Evolutionary conservation across 2,888 invertebrate species (phyloP).

Genomic region (Hermodice carunculata): DNA sequence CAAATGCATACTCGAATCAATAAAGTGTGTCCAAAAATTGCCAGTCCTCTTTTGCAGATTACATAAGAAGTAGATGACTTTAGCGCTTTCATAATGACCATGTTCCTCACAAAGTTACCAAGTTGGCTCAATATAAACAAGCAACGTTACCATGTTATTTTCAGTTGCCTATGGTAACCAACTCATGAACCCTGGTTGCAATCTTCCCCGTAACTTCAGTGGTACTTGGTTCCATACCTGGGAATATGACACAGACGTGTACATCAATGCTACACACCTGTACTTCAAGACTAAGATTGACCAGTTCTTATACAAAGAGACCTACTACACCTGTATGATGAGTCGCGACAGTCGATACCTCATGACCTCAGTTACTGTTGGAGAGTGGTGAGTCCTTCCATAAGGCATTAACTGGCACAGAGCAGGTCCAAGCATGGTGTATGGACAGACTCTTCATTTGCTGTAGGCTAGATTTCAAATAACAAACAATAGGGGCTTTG

Average conservation of each 20-base stretch:
- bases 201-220: constrained; percentile 92
- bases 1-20: too few relatives aligned
- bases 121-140: too few relatives aligned
- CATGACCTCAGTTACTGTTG: constrained; percentile 96
- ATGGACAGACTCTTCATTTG: too few relatives aligned
- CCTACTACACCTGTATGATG: constrained; percentile 95
- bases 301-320: constrained; percentile 78
- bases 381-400: constrained; percentile 80
- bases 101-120: too few relatives aligned
- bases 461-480: too few relatives aligned
- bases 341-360: constrained; percentile 90
- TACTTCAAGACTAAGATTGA: constrained; percentile 96
- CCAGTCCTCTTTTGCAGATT: too few relatives aligned
- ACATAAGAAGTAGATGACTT: too few relatives aligned
- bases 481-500: too few relatives aligned
- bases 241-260: constrained; percentile 89
- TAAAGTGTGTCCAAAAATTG: too few relatives aligned
- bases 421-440: too few relatives aligned
- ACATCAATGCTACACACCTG: constrained; percentile 95
- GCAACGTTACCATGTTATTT: too few relatives aligned
- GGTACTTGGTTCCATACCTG: constrained; percentile 98
- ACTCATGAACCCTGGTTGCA: constrained; percentile 85
- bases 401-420: background rate
- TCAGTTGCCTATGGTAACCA: constrained; percentile 36
- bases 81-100: too few relatives aligned